These are phyloP conservation scores for Zoanthus solanderi DNA, from an alignment of 92 coral and sea anemone genomes.

Conservation along the genomic window DNA sequence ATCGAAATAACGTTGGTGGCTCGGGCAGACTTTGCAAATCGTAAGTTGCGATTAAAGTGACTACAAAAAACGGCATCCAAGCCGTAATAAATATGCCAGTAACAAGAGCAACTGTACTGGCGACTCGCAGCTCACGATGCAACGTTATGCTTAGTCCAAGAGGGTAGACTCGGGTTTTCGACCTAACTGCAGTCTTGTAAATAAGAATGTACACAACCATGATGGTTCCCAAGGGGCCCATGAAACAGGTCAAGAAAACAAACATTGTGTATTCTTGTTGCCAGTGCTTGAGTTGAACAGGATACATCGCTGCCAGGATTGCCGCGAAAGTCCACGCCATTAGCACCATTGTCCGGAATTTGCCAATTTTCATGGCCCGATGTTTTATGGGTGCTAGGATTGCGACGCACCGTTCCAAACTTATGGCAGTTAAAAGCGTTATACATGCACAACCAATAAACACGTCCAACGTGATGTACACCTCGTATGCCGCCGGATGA, in stretches of 20 bases:
- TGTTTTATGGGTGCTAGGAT: conserved; percentile 85
- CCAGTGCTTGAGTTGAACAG: conserved; percentile 84
- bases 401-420: conserved; percentile 89
- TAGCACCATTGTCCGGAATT: conserved; percentile 66
- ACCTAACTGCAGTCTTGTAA: conserved; percentile 66
- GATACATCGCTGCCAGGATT: conserved; percentile 76
- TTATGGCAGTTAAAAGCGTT: conserved; percentile 85
- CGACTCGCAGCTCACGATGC: conserved; percentile 72
- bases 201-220: conserved; percentile 71
- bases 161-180: conserved; percentile 60
- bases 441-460: conserved; percentile 94
- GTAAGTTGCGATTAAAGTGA: conserved; percentile 66
- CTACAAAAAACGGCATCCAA: conserved; percentile 82
- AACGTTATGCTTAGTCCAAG: conserved; percentile 47
- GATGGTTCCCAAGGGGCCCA: conserved; percentile 74
- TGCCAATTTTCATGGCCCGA: conserved; percentile 72
- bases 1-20: conserved; percentile 60
- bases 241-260: conserved; percentile 65
- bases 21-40: conserved; percentile 66
- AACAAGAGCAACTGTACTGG: conserved; percentile 75
- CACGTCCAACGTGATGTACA: conserved; percentile 87
- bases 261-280: conserved; percentile 74
- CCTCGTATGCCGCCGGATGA: conserved; percentile 65
- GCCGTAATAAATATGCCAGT: conserved; percentile 81
- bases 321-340: conserved; percentile 81